A percentile compares a stretch with the other conserved stretches of the same genome.
Evolutionary conservation across 2,888 invertebrate genomes (phyloP).

Genomic region (Lasioglossum malachurum): DNA sequence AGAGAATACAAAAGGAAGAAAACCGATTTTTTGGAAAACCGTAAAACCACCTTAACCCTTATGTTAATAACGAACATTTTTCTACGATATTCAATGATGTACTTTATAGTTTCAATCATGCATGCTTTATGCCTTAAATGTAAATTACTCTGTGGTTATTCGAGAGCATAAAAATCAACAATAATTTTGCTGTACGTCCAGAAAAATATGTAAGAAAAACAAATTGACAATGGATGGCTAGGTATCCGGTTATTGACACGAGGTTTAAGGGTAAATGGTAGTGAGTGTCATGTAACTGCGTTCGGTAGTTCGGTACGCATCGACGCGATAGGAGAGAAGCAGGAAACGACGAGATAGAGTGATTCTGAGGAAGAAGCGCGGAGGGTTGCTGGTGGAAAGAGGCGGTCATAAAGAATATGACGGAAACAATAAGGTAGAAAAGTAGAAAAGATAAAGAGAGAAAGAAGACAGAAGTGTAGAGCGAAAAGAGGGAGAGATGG

Average conservation of each 20-base stretch:
- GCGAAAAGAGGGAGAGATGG: neutral
- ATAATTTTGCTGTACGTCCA: neutral
- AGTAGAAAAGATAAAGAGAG: conserved; percentile 41
- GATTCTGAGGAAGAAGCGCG: neutral
- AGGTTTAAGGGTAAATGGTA: neutral
- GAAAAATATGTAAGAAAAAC: neutral
- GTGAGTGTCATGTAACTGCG: neutral
- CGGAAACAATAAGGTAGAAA: conserved; percentile 46
- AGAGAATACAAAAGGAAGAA: neutral
- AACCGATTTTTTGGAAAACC: neutral
- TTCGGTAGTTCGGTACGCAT: neutral
- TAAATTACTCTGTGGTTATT: too few relatives aligned
- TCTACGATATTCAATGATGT: neutral
- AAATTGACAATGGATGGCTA: neutral
- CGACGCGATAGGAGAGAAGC: neutral
- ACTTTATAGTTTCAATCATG: too few relatives aligned
- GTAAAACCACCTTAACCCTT: neutral
- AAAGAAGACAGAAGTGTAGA: conserved; percentile 20
- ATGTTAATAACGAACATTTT: neutral
- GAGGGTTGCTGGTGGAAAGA: conserved; percentile 8
- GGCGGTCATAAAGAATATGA: conserved; percentile 37
- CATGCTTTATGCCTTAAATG: too few relatives aligned
- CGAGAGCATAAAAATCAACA: too few relatives aligned
- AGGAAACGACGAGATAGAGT: conserved; percentile 5
- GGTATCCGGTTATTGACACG: neutral